Percentiles rank a stretch among this genome's conserved stretches.
phyloP scores from a whole-genome alignment of 1,140 invertebrate species.

The Halyomorpha halys region DNA sequence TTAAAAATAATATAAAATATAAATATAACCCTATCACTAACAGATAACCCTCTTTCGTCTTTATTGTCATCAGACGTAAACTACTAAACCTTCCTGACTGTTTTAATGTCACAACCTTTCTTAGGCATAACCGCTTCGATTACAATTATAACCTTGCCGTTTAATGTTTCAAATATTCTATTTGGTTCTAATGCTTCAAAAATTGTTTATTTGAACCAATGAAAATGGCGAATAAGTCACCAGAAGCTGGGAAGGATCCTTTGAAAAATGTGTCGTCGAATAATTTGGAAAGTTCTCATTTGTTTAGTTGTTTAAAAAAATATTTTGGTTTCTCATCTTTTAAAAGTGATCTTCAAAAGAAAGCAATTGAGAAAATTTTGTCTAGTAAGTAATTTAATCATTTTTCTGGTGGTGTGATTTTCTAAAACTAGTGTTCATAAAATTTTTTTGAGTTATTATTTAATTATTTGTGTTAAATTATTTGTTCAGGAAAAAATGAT shows the following conservation, averaged over 20 bases:
- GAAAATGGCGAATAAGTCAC: too few relatives aligned
- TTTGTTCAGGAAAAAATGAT: slow-evolving; percentile 44
- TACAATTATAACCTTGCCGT: background rate
- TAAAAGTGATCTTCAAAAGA: slow-evolving; percentile 44
- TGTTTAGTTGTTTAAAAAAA: slow-evolving; percentile 27
- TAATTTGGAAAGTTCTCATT: too few relatives aligned
- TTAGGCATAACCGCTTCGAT: background rate
- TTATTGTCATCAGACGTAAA: too few relatives aligned
- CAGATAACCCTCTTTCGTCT: too few relatives aligned
- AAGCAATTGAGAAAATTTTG: slow-evolving; percentile 40
- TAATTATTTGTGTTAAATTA: slow-evolving; percentile 11
- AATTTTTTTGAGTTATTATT: background rate
- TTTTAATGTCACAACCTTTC: background rate
- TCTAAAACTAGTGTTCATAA: background rate
- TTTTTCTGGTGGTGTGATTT: background rate
- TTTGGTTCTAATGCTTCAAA: too few relatives aligned
- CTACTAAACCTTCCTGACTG: too few relatives aligned
- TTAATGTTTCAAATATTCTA: background rate
- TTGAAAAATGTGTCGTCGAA: too few relatives aligned
- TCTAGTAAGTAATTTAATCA: background rate
- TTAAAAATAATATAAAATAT: background rate
- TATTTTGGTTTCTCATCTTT: slow-evolving; percentile 43
- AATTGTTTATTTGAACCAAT: too few relatives aligned
- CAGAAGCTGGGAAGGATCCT: too few relatives aligned
- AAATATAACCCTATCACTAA: too few relatives aligned